Evolutionary conservation across 2,888 invertebrate genomes (phyloP).

Genomic region (Caenorhabditis sinica): DNA sequence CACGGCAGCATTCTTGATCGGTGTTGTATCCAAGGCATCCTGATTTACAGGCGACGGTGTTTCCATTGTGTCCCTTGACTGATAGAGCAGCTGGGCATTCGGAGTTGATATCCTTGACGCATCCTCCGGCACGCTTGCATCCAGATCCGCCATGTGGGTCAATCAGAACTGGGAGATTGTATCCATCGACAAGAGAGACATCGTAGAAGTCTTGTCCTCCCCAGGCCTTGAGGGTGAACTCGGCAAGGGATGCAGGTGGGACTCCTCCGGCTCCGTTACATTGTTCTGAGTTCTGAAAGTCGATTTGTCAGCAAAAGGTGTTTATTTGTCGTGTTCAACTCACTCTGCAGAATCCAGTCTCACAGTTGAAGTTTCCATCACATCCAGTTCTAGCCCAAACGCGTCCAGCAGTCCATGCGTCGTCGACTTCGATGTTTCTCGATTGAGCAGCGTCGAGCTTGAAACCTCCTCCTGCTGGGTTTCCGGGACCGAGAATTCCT

Average conservation of each 20-base stretch:
- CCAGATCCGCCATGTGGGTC: slow-evolving; percentile 67
- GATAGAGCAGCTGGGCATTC: slow-evolving; percentile 66
- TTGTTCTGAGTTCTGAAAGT: slow-evolving; percentile 66
- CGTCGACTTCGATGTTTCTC: slow-evolving; percentile 68
- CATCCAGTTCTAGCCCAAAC: slow-evolving; percentile 79
- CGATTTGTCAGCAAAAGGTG: no score
- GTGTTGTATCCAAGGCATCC: slow-evolving; percentile 85
- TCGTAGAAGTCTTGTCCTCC: slow-evolving; percentile 85
- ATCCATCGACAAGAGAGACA: slow-evolving; percentile 86
- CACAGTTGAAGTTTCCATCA: slow-evolving; percentile 76
- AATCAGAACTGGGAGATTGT: slow-evolving; percentile 83
- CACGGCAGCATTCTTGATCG: slow-evolving; percentile 86
- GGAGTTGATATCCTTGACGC: slow-evolving; percentile 66
- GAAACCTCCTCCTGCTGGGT: slow-evolving; percentile 76
- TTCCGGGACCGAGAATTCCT: slow-evolving; percentile 74
- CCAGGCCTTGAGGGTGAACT: slow-evolving; percentile 85
- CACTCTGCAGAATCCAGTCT: slow-evolving; percentile 76
- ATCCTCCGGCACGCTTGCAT: slow-evolving; percentile 71
- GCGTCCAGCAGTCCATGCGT: slow-evolving; percentile 75
- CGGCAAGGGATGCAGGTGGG: slow-evolving; percentile 85
- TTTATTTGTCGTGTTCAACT: neutral
- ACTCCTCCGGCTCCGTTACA: slow-evolving; percentile 85
- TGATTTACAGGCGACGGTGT: slow-evolving; percentile 85
- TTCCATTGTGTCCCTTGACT: slow-evolving; percentile 65
- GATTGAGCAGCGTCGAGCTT: slow-evolving; percentile 67